Base-by-base conservation (phyloP, 2,797 vertebrate species). In the Uromys caudimaculatus region DNA sequence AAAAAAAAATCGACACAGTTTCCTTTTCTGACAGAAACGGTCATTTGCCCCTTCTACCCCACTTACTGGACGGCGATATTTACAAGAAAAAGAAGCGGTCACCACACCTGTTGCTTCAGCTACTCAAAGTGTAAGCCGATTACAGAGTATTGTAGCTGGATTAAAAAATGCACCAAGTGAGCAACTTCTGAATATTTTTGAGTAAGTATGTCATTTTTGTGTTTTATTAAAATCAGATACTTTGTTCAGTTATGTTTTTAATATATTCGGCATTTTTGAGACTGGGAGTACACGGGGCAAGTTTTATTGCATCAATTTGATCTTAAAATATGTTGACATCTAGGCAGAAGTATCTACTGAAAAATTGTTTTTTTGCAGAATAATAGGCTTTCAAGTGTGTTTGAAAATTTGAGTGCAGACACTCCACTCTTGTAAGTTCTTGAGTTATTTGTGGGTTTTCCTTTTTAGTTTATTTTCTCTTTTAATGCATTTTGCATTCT, bases 21-120 rank as follows among this genome's bases (percentile, higher is more conserved):
- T 94, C 96, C 16, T 97, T 95, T 82, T 97, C 82, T 92, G 38
- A 32, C 97, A 99, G 99, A 98, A 99, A 0, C 99, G 98, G 60
- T 99, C 99, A 2, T 99, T 99, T 95, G 99, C 99, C 12, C 99
- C 99, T 90, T 99, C 99, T 89, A 99, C 99, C 9, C 99, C 99
- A 0, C 98, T 99, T 97, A 99, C 99, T 0, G 99, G 99, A 13
- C 99, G 99, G 0, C 98, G 98, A 1, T 99, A 99, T 98, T 99
- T 99, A 94, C 99, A 99, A 90, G 99, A 99, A 97, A 99, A 99
- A 98, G 99, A 99, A 95, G 97, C 99, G 62, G 98, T 99, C 4
- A 98, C 99, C 97, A 99, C 99, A 7, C 99, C 99, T 0, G 99
- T 99, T 54, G 99, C 99, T 86, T 99, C 99, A 0, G 99, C 99